Base-by-base conservation (phyloP, 2,888 invertebrate genomes). In the Tetanocera ferruginea region DNA sequence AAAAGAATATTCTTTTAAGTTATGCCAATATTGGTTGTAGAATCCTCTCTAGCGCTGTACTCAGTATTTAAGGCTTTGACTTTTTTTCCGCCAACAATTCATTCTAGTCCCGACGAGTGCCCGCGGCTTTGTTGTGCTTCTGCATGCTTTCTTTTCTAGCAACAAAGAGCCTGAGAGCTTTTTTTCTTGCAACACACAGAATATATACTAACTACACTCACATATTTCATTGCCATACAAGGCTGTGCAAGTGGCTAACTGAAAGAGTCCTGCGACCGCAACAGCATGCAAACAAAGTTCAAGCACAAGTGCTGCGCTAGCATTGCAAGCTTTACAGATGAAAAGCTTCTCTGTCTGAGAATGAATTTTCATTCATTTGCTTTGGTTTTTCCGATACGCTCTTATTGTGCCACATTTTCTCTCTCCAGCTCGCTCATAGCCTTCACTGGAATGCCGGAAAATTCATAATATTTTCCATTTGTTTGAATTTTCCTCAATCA, bases 401-500 rank as follows among this genome's bases (percentile, higher is more conserved):
- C 57, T 57, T 19, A 23, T 25, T n/a, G 23, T 3, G 25, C 4
- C 2, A 37, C 37, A 25, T 37, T 19, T 66, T 37, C 5, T 19
- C 25, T 60, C n/a, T 57, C 2, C 43, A 25, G 2, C 25, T 34
- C 51, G 19, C 25, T 43, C 11, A 14, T 4, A 14, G 14, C 14
- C 25, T 31, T 17, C 43, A n/a, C 28, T 80, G 76, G 76, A 76
- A 78, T 51, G 60, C 64, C 60, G 69, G 37, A 71, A 79, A 76
- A 73, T 62, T 34, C 67, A 25, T 62, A 76, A 49, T 60, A 23
- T 75, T 67, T 8, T 62, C 51, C 64, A 77, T 19, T 55, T 14
- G 34, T 69, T 55, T 69, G 67, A 43, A 64, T 80, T 52, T 74
- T 19, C 60, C 72, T 60, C 70, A 72, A 75, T 86, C 86, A 89